These are phyloP conservation scores for Neoitamus cyanurus DNA, from an alignment of 2,888 invertebrate genomes.

Conservation along the genomic window DNA sequence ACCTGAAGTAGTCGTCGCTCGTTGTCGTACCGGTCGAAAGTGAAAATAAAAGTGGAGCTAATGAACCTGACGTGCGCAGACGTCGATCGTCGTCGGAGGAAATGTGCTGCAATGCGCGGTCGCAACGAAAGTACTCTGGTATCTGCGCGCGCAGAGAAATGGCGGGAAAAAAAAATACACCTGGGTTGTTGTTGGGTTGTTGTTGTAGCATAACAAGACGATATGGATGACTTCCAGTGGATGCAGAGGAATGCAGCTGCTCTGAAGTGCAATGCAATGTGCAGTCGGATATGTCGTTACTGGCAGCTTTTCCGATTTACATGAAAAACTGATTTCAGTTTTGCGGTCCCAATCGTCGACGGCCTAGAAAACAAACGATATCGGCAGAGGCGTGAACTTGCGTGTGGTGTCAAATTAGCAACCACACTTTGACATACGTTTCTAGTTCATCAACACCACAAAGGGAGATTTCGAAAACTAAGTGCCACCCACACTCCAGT, in stretches of 20 bases:
- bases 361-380: not conserved
- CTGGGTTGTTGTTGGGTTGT: no score
- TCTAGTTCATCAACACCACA: not conserved
- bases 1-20: not conserved
- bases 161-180: not conserved
- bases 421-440: not conserved
- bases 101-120: not conserved
- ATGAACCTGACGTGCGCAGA: not conserved
- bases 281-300: not conserved
- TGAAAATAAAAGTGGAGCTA: slow-evolving; percentile 15
- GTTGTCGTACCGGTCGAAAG: not conserved
- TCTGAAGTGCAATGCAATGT: not conserved
- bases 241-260: not conserved
- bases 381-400: not conserved
- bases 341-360: not conserved
- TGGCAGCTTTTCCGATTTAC: not conserved
- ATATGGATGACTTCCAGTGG: not conserved
- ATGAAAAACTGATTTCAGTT: not conserved
- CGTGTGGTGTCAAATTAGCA: not conserved
- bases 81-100: not conserved
- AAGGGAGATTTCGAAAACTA: not conserved
- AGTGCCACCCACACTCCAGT: not conserved
- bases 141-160: not conserved
- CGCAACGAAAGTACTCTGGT: not conserved
- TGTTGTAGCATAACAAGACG: not conserved